Evolutionary conservation across 1,140 invertebrate genomes (phyloP).

Genomic region (Dreissena rostriformis): DNA sequence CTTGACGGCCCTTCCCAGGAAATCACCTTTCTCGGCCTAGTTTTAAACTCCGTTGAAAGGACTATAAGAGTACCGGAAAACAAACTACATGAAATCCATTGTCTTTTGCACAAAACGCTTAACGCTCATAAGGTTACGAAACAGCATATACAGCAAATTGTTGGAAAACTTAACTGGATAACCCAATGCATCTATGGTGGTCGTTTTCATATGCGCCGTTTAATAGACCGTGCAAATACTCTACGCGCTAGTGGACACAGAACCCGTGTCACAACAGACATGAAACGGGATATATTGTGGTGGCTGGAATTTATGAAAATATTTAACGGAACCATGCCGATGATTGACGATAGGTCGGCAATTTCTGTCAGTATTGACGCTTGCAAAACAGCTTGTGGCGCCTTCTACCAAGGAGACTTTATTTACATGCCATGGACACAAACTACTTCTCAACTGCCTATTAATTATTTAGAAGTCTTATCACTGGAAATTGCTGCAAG

Average conservation of each 20-base stretch:
- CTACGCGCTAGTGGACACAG: neutral
- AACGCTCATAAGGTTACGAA: conserved; percentile 1
- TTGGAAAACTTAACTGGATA: conserved; percentile 22
- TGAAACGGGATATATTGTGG: conserved; percentile 12
- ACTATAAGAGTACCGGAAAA: neutral
- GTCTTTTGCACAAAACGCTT: neutral
- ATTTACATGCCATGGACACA: conserved; percentile 17
- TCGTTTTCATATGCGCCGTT: neutral
- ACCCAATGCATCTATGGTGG: conserved; percentile 15
- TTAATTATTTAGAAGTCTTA: conserved; percentile 12
- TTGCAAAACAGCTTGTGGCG: neutral
- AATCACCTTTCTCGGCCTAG: conserved; percentile 17
- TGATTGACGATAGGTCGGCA: neutral
- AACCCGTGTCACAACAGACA: neutral
- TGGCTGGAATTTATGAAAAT: conserved; percentile 8
- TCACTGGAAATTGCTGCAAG: too few relatives aligned
- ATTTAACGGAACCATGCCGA: conserved; percentile 17
- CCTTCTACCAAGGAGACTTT: neutral
- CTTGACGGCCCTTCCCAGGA: conserved; percentile 2
- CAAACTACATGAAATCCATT: neutral
- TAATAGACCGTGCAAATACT: neutral
- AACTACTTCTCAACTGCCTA: neutral
- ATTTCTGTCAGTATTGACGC: conserved; percentile 16
- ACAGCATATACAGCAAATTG: neutral
- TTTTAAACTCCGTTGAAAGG: neutral